Evolutionary conservation across 2,888 invertebrate species (phyloP).

Genomic region (Eulithis testata): DNA sequence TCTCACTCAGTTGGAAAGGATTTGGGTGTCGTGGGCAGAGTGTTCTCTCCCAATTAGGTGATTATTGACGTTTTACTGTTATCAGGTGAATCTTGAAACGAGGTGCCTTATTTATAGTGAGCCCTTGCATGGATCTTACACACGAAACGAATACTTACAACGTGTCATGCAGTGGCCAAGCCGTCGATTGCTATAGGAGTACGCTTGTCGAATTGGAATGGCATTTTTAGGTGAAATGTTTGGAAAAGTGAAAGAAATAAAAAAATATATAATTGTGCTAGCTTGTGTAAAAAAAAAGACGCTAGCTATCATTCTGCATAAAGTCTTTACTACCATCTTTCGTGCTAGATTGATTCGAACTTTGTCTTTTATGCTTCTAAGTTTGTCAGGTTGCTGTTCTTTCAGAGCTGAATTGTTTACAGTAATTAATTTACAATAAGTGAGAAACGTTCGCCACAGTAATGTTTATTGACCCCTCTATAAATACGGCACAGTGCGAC

Average conservation of each 20-base stretch:
- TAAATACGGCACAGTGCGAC: slow-evolving; percentile 63
- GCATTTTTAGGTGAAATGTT: slow-evolving; percentile 7
- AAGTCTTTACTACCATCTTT: too few species aligned
- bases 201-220: slow-evolving; percentile 1
- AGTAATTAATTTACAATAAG: not conserved
- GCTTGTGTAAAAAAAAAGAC: not conserved
- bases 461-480: slow-evolving; percentile 48
- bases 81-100: slow-evolving; percentile 75
- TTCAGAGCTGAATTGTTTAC: not conserved
- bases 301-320: too few species aligned
- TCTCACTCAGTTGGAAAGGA: slow-evolving; percentile 66
- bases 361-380: too few species aligned
- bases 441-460: not conserved
- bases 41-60: slow-evolving; percentile 83
- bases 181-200: not conserved
- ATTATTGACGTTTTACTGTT: slow-evolving; percentile 84
- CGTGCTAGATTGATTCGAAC: too few species aligned
- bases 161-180: slow-evolving; percentile 1
- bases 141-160: slow-evolving; percentile 34
- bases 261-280: not conserved
- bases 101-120: slow-evolving; percentile 71
- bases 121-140: slow-evolving; percentile 39
- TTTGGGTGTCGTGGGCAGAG: slow-evolving; percentile 71
- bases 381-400: too few species aligned
- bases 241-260: not conserved